phyloP scores from a whole-genome alignment of 2,113 vertebrate genomes.

The Butorides virescens region DNA sequence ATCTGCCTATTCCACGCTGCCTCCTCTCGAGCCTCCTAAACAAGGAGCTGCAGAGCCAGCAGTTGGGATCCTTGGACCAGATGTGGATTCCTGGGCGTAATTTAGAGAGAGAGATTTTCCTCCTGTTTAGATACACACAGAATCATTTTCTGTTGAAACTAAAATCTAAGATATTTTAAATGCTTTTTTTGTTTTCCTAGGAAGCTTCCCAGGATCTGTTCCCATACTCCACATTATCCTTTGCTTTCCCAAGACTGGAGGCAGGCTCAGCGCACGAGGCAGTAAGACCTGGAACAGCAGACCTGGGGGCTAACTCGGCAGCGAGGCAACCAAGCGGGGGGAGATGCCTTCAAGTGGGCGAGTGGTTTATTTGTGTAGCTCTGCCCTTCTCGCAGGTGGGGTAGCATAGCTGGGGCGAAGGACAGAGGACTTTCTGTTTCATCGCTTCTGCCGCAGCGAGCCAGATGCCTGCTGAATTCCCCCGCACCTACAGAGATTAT shows the following conservation, averaged over 20 bases:
- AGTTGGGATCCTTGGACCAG: not conserved
- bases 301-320: not conserved
- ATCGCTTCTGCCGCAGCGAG: not conserved
- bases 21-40: not conserved
- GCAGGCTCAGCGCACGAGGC: not conserved
- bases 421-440: not conserved
- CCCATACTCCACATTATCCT: not conserved
- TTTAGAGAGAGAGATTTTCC: not conserved
- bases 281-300: not conserved
- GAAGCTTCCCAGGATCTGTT: not conserved
- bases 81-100: not conserved
- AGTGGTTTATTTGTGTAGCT: not conserved
- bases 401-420: not conserved
- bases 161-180: not conserved
- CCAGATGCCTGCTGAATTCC: not conserved
- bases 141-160: not conserved
- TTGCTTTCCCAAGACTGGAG: not conserved
- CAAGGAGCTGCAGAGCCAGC: not conserved
- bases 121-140: not conserved
- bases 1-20: not conserved
- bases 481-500: not conserved
- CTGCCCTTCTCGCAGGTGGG: not conserved
- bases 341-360: not conserved
- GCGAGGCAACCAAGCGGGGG: not conserved
- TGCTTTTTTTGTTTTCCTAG: not conserved